These are phyloP conservation scores for Diplodus sargus DNA, from an alignment of 2,797 vertebrate genomes.

Conservation along the genomic window DNA sequence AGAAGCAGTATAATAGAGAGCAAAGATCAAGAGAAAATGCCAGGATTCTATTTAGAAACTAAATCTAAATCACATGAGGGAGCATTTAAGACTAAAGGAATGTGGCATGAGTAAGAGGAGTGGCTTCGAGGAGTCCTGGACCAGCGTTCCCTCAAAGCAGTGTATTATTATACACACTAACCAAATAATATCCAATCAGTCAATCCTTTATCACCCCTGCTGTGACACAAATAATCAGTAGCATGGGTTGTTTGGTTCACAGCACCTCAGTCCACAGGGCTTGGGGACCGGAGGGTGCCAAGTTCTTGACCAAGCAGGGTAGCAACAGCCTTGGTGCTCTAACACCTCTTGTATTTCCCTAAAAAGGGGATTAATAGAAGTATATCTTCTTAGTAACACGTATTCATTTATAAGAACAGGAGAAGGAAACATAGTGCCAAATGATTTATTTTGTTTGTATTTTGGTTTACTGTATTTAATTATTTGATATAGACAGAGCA, in stretches of 20 bases:
- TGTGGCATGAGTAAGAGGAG: constrained; percentile 40
- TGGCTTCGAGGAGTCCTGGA: background rate
- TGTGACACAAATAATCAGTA: background rate
- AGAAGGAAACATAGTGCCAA: background rate
- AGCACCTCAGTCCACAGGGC: no score
- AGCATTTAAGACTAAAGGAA: constrained; percentile 57
- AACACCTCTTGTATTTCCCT: no score
- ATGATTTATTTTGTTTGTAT: background rate
- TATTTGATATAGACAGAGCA: no score
- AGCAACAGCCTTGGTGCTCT: no score
- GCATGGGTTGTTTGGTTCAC: no score
- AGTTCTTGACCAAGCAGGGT: no score
- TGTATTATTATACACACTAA: background rate
- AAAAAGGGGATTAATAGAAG: no score
- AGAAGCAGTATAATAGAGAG: background rate
- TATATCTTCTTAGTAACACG: no score
- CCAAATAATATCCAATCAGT: background rate
- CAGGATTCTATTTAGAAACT: constrained; percentile 27
- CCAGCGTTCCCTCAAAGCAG: background rate
- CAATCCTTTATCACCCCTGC: background rate
- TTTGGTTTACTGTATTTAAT: no score
- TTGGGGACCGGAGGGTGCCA: no score
- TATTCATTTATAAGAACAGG: background rate
- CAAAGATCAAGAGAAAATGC: constrained; percentile 22
- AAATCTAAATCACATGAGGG: constrained; percentile 72